phyloP scores from a whole-genome alignment of 2,797 vertebrate genomes.

The Pachyuromys duprasi region DNA sequence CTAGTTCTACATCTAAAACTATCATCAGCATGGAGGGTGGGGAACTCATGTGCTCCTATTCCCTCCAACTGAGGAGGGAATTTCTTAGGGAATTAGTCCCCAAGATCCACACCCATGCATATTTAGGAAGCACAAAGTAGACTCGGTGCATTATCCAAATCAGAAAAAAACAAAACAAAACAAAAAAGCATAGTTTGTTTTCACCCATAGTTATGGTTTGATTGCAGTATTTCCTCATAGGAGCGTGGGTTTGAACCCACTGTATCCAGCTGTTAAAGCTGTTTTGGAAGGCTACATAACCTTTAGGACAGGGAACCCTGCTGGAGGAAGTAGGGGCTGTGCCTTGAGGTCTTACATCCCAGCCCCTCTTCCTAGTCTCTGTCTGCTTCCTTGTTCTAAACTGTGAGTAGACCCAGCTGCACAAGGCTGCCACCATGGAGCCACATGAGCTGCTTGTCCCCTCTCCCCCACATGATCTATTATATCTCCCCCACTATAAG shows the following conservation, averaged over 20 bases:
- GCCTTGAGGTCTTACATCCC: not conserved
- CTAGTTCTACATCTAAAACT: not conserved
- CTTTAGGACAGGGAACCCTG: not conserved
- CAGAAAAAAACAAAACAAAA: not conserved
- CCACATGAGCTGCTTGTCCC: not conserved
- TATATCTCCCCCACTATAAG: not conserved
- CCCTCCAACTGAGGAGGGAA: not conserved
- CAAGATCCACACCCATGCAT: not conserved
- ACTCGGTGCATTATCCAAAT: not conserved
- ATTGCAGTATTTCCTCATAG: not conserved
- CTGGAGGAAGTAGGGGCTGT: not conserved
- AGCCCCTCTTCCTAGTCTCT: not conserved
- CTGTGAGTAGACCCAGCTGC: not conserved
- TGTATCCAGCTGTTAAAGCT: not conserved
- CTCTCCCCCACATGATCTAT: not conserved
- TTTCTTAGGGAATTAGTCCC: not conserved
- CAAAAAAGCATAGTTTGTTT: no score
- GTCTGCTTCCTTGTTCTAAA: not conserved
- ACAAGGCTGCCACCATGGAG: not conserved
- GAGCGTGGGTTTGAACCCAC: not conserved
- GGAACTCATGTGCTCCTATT: not conserved
- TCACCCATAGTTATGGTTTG: not conserved
- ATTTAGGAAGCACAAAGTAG: not conserved
- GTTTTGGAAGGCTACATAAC: not conserved
- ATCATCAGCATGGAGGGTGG: not conserved